Percentiles rank a stretch among this genome's conserved stretches.
Conservation (phyloP, 2,113 vertebrate genomes). For the Salvelinus sp. region DNA sequence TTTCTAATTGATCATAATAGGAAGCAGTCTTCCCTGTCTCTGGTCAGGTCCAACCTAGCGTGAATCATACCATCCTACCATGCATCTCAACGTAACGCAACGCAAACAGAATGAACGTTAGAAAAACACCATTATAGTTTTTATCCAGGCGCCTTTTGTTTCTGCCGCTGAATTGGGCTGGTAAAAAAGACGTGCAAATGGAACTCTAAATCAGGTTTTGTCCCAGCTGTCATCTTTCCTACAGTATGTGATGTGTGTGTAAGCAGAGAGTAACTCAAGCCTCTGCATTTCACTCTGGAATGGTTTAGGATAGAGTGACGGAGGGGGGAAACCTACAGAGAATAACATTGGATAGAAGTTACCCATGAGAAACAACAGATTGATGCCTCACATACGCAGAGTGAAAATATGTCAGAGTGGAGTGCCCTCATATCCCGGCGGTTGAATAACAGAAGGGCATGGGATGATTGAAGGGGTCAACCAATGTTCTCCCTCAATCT, state of each 20-base stretch:
- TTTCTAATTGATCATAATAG: constrained; percentile 19
- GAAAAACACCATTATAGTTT: constrained; percentile 39
- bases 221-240: constrained; percentile 59
- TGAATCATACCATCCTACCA: constrained; percentile 25
- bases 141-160: constrained; percentile 36
- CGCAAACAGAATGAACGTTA: constrained; percentile 35
- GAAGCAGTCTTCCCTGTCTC: constrained; percentile 6
- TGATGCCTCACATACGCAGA: constrained; percentile 44
- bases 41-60: constrained; percentile 10
- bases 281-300: constrained; percentile 34
- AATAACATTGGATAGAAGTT: constrained; percentile 54
- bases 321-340: constrained; percentile 35
- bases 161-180: constrained; percentile 30
- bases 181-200: constrained; percentile 28
- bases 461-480: constrained; percentile 49
- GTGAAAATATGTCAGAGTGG: constrained; percentile 64
- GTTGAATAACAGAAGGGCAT: constrained; percentile 41
- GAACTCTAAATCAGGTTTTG: constrained; percentile 39
- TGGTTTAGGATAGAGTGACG: constrained; percentile 48
- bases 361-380: constrained; percentile 58
- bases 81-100: constrained; percentile 29
- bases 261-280: constrained; percentile 49
- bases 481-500: constrained; percentile 56
- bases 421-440: constrained; percentile 55
- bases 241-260: constrained; percentile 61